phyloP scores from a whole-genome alignment of 2,888 invertebrate genomes.

The Horisme vitalbata region DNA sequence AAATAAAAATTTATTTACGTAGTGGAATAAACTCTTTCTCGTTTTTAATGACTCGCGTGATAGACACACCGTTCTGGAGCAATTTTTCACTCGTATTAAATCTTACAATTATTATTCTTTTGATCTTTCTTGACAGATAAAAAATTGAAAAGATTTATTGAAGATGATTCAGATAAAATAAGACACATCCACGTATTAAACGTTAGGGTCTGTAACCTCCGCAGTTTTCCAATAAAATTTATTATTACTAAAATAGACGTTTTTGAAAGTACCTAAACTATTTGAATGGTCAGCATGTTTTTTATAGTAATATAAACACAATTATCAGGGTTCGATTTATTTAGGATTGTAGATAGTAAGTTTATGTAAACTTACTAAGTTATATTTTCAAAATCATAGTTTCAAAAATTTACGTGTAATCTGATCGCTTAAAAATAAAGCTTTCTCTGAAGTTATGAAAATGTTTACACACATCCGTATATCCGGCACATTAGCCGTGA shows the following conservation, averaged over 20 bases:
- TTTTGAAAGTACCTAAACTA: too few species aligned
- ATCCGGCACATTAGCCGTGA: conserved; percentile 33
- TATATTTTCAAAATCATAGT: too few species aligned
- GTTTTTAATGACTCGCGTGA: conserved; percentile 54
- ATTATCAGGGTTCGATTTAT: too few species aligned
- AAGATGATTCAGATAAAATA: conserved; percentile 1
- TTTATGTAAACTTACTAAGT: too few species aligned
- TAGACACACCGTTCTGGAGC: conserved; percentile 44
- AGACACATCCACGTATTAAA: not conserved
- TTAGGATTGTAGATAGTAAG: too few species aligned
- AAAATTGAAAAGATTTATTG: conserved; percentile 7
- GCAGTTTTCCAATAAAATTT: too few species aligned
- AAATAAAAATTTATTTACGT: conserved; percentile 44
- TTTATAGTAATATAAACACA: too few species aligned
- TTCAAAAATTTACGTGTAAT: not conserved
- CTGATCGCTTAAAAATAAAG: not conserved
- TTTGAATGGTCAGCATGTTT: too few species aligned
- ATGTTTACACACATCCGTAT: conserved; percentile 15
- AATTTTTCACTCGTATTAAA: conserved; percentile 39
- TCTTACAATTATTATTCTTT: conserved; percentile 31
- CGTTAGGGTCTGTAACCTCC: conserved; percentile 1
- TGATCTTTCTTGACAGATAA: conserved; percentile 20
- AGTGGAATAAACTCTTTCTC: conserved; percentile 59
- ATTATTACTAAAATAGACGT: too few species aligned
- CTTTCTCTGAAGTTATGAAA: conserved; percentile 12